Evolutionary conservation across 2,888 invertebrate species (phyloP).

Genomic region (Phytoseiulus persimilis): DNA sequence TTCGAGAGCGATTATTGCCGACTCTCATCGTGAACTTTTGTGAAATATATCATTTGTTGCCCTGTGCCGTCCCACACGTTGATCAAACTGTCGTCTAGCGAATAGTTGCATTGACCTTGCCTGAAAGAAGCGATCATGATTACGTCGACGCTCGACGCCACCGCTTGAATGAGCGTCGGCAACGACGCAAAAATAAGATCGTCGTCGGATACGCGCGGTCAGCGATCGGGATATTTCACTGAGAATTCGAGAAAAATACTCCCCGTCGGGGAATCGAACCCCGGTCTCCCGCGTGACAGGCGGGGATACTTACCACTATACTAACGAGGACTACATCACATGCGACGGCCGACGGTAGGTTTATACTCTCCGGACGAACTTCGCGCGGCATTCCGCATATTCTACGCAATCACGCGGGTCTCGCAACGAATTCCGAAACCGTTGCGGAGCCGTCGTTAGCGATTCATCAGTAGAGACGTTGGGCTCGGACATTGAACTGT

Average conservation of each 20-base stretch:
- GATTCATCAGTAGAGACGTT: too few species aligned
- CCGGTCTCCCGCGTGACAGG: slow-evolving; percentile 39
- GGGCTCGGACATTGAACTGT: too few species aligned
- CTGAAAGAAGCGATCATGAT: background rate
- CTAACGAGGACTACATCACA: slow-evolving; percentile 20
- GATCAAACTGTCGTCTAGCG: background rate
- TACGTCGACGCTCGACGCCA: background rate
- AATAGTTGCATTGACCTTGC: background rate
- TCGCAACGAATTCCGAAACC: too few species aligned
- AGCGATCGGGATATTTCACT: background rate
- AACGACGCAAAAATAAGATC: too few species aligned
- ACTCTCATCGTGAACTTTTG: background rate
- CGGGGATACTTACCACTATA: slow-evolving; percentile 39
- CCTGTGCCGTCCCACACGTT: background rate
- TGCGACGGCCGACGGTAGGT: too few species aligned
- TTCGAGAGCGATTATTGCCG: background rate
- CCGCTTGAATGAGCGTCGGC: too few species aligned
- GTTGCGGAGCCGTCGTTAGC: too few species aligned
- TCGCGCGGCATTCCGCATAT: too few species aligned
- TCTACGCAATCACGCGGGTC: too few species aligned
- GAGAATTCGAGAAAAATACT: background rate
- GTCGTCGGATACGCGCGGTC: background rate
- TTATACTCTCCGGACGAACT: too few species aligned
- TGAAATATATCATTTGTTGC: background rate
- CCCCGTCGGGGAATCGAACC: slow-evolving; percentile 39